phyloP scores from a whole-genome alignment of 1,140 invertebrate genomes.

The Bombus confusus region DNA sequence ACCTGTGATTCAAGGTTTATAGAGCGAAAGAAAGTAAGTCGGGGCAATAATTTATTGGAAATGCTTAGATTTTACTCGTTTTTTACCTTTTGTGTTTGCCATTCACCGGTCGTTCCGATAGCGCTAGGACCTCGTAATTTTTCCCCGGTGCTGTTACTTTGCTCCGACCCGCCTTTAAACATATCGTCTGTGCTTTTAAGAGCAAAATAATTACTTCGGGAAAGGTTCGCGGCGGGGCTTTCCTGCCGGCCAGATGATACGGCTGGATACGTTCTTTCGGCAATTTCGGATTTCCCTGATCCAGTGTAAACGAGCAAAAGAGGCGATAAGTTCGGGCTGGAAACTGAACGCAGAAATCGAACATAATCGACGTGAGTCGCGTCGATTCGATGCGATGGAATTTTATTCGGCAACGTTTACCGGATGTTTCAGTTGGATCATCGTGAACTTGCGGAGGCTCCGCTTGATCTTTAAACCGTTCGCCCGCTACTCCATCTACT shows the following conservation, averaged over 20 bases:
- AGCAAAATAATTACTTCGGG: slow-evolving; percentile 68
- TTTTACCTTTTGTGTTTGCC: slow-evolving; percentile 43
- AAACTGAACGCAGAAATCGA: background rate
- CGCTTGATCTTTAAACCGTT: background rate
- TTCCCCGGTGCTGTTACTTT: slow-evolving; percentile 57
- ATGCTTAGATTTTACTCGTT: slow-evolving; percentile 29
- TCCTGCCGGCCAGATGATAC: slow-evolving; percentile 4
- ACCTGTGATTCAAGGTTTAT: slow-evolving; percentile 51
- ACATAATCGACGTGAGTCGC: too few species aligned
- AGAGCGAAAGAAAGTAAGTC: slow-evolving; percentile 44
- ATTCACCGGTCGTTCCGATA: slow-evolving; percentile 19
- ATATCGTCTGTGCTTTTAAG: slow-evolving; percentile 72
- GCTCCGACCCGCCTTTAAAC: slow-evolving; percentile 71
- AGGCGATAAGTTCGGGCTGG: slow-evolving; percentile 23
- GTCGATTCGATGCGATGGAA: too few species aligned
- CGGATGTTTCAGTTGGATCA: background rate
- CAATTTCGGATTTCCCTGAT: background rate
- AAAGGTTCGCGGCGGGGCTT: slow-evolving; percentile 34
- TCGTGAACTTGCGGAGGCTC: background rate
- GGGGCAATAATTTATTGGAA: slow-evolving; percentile 50
- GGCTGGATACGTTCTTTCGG: background rate
- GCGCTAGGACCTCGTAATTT: slow-evolving; percentile 40
- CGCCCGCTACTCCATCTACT: background rate
- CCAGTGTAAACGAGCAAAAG: slow-evolving; percentile 9
- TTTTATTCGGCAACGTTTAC: slow-evolving; percentile 19